Evolutionary conservation across 2,888 invertebrate species (phyloP).

Genomic region (Platypus cylindrus): DNA sequence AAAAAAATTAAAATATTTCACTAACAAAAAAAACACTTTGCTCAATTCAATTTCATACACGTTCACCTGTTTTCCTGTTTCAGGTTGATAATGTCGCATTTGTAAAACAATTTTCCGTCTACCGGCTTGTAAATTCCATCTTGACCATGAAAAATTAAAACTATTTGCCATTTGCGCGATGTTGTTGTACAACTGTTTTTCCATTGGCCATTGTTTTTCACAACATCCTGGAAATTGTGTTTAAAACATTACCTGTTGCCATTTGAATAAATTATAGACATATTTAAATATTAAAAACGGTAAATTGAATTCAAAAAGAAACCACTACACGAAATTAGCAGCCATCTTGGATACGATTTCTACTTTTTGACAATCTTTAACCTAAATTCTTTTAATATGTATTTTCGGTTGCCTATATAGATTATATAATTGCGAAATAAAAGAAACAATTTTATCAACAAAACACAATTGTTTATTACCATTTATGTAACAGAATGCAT

Average conservation of each 20-base stretch:
- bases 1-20: too few species aligned
- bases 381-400: too few species aligned
- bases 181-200: constrained; percentile 63
- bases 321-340: too few species aligned
- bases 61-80: constrained; percentile 33
- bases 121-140: constrained; percentile 52
- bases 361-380: too few species aligned
- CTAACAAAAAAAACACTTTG: too few species aligned
- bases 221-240: constrained; percentile 43
- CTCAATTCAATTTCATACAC: too few species aligned
- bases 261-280: not conserved
- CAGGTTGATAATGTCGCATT: constrained; percentile 43
- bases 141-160: constrained; percentile 65
- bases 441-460: too few species aligned
- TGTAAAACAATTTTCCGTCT: constrained; percentile 53
- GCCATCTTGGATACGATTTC: too few species aligned
- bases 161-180: constrained; percentile 61
- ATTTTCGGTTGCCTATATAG: too few species aligned
- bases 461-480: constrained; percentile 25
- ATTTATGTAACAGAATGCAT: constrained; percentile 61
- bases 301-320: not conserved
- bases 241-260: too few species aligned
- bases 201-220: constrained; percentile 58
- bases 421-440: too few species aligned
- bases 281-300: not conserved